phyloP scores from a whole-genome alignment of 2,797 vertebrate species.

The Tragelaphus oryx region DNA sequence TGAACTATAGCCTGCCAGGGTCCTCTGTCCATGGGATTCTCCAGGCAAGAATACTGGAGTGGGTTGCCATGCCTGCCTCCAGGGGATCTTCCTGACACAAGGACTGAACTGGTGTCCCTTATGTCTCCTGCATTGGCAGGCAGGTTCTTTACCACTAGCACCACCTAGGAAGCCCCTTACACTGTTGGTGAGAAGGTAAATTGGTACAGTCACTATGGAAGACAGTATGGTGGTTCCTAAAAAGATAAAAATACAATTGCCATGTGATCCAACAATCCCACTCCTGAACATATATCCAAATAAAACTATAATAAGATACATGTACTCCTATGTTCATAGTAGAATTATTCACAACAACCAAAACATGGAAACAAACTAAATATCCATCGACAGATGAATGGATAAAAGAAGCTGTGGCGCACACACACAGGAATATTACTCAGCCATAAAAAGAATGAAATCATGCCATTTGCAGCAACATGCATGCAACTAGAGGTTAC shows the following conservation, averaged over 20 bases:
- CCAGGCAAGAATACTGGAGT: neutral
- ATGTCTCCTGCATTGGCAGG: neutral
- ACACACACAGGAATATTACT: neutral
- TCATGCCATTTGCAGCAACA: neutral
- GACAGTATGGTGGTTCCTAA: neutral
- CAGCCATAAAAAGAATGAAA: neutral
- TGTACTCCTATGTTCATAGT: neutral
- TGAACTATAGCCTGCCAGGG: neutral
- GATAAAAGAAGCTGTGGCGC: neutral
- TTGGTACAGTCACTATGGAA: neutral
- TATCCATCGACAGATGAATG: neutral
- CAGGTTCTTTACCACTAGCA: neutral
- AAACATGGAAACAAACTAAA: neutral
- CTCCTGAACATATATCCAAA: neutral
- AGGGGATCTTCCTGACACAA: neutral
- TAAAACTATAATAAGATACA: neutral
- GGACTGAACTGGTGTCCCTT: neutral
- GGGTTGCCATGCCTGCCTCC: neutral
- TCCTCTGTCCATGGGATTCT: neutral
- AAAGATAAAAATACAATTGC: neutral
- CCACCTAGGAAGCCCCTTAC: neutral
- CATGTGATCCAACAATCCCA: neutral
- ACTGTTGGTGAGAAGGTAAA: neutral
- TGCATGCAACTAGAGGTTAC: neutral
- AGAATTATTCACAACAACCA: neutral